phyloP scores from a whole-genome alignment of 2,797 vertebrate species.

The Syngnathus acus region DNA sequence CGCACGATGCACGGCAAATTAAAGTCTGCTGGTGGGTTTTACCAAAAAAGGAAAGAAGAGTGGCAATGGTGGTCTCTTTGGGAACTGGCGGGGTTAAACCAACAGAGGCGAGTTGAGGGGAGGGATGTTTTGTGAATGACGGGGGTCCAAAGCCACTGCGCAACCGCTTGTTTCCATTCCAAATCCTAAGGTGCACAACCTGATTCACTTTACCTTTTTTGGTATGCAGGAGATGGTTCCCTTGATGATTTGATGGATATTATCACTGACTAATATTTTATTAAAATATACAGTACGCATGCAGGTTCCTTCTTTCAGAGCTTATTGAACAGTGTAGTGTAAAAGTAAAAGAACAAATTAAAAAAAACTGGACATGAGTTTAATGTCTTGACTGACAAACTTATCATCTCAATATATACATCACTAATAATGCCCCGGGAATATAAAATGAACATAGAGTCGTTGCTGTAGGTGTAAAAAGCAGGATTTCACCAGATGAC shows the following conservation, averaged over 20 bases:
- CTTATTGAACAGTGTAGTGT: background rate
- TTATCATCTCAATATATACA: too few species aligned
- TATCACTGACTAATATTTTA: background rate
- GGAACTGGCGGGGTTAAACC: conserved; percentile 23
- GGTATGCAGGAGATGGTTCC: background rate
- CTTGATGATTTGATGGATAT: background rate
- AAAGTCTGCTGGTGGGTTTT: conserved; percentile 35
- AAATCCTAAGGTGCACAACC: background rate
- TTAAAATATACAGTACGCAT: background rate
- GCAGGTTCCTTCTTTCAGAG: background rate
- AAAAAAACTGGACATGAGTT: background rate
- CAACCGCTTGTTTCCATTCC: conserved; percentile 16
- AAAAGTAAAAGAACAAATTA: too few species aligned
- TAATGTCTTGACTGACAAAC: background rate
- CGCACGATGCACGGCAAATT: conserved; percentile 28
- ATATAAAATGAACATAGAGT: too few species aligned
- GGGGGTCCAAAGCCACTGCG: conserved; percentile 5
- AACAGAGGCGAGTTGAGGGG: conserved; percentile 7
- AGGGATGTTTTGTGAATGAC: background rate
- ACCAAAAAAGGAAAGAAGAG: conserved; percentile 56
- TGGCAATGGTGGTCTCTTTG: conserved; percentile 19
- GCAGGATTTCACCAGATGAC: too few species aligned
- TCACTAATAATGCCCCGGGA: too few species aligned
- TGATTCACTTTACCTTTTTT: conserved; percentile 27
- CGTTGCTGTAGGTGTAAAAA: too few species aligned